Percentiles rank a stretch among this genome's conserved stretches.
Evolutionary conservation across 2,113 vertebrate genomes (phyloP).

Genomic region (Megaceryle torquata): DNA sequence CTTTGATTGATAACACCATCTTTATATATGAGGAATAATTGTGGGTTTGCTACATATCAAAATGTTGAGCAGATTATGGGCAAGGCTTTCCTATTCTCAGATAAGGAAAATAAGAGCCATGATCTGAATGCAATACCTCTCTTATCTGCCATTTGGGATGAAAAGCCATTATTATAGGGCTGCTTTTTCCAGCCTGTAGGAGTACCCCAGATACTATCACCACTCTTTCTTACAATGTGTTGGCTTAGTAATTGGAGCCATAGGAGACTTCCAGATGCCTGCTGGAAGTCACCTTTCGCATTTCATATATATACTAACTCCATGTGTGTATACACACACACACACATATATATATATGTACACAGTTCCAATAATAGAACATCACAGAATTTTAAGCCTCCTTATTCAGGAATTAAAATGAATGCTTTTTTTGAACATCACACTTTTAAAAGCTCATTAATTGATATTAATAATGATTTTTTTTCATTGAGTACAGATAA

Average conservation of each 20-base stretch:
- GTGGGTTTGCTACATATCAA: background rate
- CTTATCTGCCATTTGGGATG: background rate
- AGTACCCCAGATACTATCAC: background rate
- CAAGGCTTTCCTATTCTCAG: background rate
- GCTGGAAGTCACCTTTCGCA: background rate
- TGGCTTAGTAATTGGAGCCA: background rate
- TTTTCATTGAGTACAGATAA: background rate
- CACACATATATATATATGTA: too few relatives aligned
- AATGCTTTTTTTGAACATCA: background rate
- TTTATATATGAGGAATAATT: background rate
- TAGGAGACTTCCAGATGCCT: background rate
- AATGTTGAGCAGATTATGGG: background rate
- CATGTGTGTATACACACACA: background rate
- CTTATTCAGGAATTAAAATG: background rate
- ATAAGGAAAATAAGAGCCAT: background rate
- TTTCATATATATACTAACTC: background rate
- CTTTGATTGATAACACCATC: background rate
- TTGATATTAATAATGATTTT: background rate
- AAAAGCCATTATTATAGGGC: background rate
- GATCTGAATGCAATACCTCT: background rate
- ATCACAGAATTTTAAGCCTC: background rate
- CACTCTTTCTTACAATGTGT: background rate
- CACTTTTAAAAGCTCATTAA: background rate
- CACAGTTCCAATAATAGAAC: accelerated
- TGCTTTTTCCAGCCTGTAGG: background rate